Evolutionary conservation across 2,113 vertebrate genomes (phyloP).

Genomic region (Antigone vipio): DNA sequence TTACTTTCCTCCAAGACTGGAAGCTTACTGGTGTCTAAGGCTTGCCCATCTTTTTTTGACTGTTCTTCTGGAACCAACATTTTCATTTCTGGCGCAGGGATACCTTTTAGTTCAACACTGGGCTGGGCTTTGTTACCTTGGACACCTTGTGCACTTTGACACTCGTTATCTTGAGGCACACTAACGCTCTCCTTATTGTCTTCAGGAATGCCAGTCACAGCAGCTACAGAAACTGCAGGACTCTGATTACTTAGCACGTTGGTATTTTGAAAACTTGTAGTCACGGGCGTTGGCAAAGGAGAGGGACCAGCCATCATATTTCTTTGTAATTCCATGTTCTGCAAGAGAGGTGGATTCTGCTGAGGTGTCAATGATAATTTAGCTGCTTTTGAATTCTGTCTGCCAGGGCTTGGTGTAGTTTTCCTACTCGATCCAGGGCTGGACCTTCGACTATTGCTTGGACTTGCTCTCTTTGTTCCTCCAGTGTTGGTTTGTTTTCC

Average conservation of each 20-base stretch:
- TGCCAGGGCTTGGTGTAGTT: conserved; percentile 91
- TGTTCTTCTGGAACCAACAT: conserved; percentile 77
- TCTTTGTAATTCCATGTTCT: conserved; percentile 82
- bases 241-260: conserved; percentile 76
- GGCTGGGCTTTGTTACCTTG: conserved; percentile 81
- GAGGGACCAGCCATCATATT: conserved; percentile 80
- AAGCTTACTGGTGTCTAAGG: conserved; percentile 68
- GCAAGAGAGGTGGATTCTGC: conserved; percentile 80
- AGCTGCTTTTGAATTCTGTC: conserved; percentile 87
- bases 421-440: conserved; percentile 94
- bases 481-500: conserved; percentile 84
- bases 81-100: conserved; percentile 81
- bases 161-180: conserved; percentile 74
- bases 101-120: conserved; percentile 75
- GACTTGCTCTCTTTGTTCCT: conserved; percentile 90
- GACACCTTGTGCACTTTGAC: conserved; percentile 68
- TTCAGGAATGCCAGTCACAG: conserved; percentile 64
- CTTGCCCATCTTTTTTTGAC: conserved; percentile 71
- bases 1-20: conserved; percentile 77
- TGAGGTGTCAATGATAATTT: conserved; percentile 82
- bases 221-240: conserved; percentile 66
- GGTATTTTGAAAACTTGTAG: conserved; percentile 75
- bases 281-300: conserved; percentile 76
- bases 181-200: conserved; percentile 82
- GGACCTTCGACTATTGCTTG: conserved; percentile 92